Base-by-base conservation (phyloP, 2,888 invertebrate genomes). In the Rotaria macrura region DNA sequence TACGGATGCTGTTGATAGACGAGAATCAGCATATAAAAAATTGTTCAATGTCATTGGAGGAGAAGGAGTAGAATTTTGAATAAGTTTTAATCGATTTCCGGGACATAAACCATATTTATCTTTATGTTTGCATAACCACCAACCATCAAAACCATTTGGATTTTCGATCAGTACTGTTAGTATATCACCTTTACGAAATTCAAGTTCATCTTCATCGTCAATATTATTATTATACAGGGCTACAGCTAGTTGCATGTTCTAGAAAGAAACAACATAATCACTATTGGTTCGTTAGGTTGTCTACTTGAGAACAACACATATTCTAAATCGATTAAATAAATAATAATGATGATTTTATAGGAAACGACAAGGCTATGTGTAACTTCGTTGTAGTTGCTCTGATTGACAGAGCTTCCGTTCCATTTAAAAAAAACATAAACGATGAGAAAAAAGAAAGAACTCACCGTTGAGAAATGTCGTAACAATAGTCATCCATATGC, bases 121-220 rank as follows among this genome's bases (percentile, higher is more conserved):
- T 12, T 79, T 79, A n/a, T 43, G 23, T 43, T 79, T 43, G n/a
- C 79, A 79, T 25, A 79, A n/a, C 79, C 40, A 43, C 79, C 79
- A 79, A n/a, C 79, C 79, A 43, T 40, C 79, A n/a, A 79, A 43
- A n/a, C 79, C 79, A n/a, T 79, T 79, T 25, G 79, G 79, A 79
- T 79, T 79, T 79, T 79, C 79, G 20, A 79, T 79, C 1, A 79
- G 43, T 79, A 79, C 79, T 43, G 40, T 79, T n/a, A 79, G 43
- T 40, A 79, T 79, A n/a, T 79, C 79, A 43, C 79, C 79, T 43
- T n/a, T 79, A n/a, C 43, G 79, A 79, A 79, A 79, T 43, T 79
- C 79, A 25, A 79, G 40, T 79, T 79, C 79, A 43, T 79, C 79
- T 25, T 79, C 79, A 43, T 43, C 43, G n/a, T 79, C 79, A 25